Evolutionary conservation across 2,113 vertebrate species (phyloP).

Genomic region (Leptodactylus fuscus): DNA sequence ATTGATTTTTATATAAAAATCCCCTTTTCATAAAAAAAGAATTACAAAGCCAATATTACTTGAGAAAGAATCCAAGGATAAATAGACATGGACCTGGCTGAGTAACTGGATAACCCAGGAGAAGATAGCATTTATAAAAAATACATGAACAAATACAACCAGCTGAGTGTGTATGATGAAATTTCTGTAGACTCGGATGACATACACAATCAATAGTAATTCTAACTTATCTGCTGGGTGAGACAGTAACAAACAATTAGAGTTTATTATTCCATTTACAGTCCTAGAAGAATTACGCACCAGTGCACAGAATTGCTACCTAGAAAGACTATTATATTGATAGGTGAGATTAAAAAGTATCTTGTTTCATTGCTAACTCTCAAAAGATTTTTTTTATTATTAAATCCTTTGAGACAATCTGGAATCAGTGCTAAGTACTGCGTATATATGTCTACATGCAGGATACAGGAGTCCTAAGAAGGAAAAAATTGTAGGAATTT

Average conservation of each 20-base stretch:
- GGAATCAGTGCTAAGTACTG: not conserved
- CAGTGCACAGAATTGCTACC: conserved; percentile 34
- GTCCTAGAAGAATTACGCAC: conserved; percentile 1
- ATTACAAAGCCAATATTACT: not conserved
- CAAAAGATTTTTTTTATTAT: not conserved
- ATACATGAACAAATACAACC: not conserved
- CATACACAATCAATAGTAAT: conserved; percentile 40
- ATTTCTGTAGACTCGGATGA: conserved; percentile 19
- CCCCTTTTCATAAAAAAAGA: conserved; percentile 10
- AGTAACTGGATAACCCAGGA: conserved; percentile 6
- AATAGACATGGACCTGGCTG: not conserved
- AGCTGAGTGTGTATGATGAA: not conserved
- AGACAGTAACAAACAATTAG: conserved; percentile 53
- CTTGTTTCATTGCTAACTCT: not conserved
- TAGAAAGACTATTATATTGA: conserved; percentile 19
- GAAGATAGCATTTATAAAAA: conserved; percentile 19
- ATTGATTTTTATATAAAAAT: conserved; percentile 13
- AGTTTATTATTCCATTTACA: conserved; percentile 26
- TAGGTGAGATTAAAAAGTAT: not conserved
- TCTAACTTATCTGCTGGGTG: conserved; percentile 20
- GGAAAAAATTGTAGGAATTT: not conserved
- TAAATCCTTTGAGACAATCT: not conserved
- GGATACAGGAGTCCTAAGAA: too few relatives aligned
- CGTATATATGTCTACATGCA: not conserved
- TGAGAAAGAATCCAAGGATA: not conserved